Base-by-base conservation (phyloP, 2,888 invertebrate genomes). In the Parnassius smintheus region DNA sequence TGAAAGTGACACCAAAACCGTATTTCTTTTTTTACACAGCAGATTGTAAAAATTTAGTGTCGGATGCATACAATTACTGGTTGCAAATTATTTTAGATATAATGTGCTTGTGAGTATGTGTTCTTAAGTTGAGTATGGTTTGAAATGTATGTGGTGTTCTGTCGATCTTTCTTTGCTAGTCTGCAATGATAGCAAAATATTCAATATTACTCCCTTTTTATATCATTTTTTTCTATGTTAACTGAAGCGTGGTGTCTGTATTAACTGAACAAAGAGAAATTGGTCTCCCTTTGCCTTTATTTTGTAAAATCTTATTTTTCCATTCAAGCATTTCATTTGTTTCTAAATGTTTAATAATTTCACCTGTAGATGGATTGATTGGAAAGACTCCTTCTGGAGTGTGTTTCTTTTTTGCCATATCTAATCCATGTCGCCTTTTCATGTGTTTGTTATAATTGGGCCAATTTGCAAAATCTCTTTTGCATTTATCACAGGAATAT, bases 361-460 rank as follows among this genome's bases (percentile, higher is more conserved):
- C 72, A 18, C 75, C 75, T 0, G 86, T 84, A 1, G 68, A 68
- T 0, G 84, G 83, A 60, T 86, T 80, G 11, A 86, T 77, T 0
- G 85, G 86, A 53, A 78, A 85, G 0, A 81, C 69, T 1, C 85
- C 86, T 1, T 86, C 87, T 0, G 91, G 89, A 0, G 92, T 83
- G 10, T 74, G 79, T 66, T 77, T 85, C 66, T 75, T 85, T 65
- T 82, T 86, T 0, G 83, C 72, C 73, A 80, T 81, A 48, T 84
- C 78, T 64, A 74, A 92, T n/a, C 94, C 93, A 70, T 95, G 95
- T 25, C 94, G 88, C n/a, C 95, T 86, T 80, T 95, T 95, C 94
- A 95, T 95, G 74, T 96, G 96, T 73, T 96, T 95, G 74, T 95
- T 95, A 72, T 95, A 95, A 84, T 96, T 96, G 0, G 95, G 94